Evolutionary conservation across 2,888 invertebrate species (phyloP).

Genomic region (Bellardia pandia): DNA sequence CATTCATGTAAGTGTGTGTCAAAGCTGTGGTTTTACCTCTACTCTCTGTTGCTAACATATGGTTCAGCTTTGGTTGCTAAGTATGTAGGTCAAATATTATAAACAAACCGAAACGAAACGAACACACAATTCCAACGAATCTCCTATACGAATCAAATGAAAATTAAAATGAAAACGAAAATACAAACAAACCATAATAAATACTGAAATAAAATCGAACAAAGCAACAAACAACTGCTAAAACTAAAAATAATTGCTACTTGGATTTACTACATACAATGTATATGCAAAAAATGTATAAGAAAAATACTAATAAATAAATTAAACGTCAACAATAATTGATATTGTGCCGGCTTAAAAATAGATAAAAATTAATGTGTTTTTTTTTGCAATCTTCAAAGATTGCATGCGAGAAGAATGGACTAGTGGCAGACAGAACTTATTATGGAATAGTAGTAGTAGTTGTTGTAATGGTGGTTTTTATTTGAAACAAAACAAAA

Average conservation of each 20-base stretch:
- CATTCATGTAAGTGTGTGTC: conserved; percentile 19
- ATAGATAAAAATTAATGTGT: conserved; percentile 22
- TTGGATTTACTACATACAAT: conserved; percentile 14
- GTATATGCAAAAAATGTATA: conserved; percentile 3
- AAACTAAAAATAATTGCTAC: conserved; percentile 50
- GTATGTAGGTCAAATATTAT: conserved; percentile 83
- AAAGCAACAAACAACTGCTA: conserved; percentile 7
- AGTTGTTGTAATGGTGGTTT: not conserved
- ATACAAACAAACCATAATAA: conserved; percentile 27
- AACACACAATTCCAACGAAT: conserved; percentile 30
- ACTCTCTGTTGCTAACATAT: conserved; percentile 75
- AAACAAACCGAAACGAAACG: conserved; percentile 74
- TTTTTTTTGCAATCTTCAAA: conserved; percentile 23
- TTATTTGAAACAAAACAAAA: conserved; percentile 21
- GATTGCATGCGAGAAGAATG: conserved; percentile 1
- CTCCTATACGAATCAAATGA: conserved; percentile 78
- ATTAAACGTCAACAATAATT: conserved; percentile 67
- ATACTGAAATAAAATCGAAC: not conserved
- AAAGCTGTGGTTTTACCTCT: conserved; percentile 62
- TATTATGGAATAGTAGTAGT: not conserved
- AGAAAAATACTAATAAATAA: conserved; percentile 50
- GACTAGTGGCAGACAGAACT: conserved; percentile 12
- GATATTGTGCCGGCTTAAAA: conserved; percentile 66
- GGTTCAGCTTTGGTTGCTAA: conserved; percentile 85
- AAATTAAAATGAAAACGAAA: conserved; percentile 79